A percentile compares a stretch with the other conserved stretches of the same genome.
Evolutionary conservation across 2,113 vertebrate species (phyloP).

Genomic region (Spermophilus dauricus): DNA sequence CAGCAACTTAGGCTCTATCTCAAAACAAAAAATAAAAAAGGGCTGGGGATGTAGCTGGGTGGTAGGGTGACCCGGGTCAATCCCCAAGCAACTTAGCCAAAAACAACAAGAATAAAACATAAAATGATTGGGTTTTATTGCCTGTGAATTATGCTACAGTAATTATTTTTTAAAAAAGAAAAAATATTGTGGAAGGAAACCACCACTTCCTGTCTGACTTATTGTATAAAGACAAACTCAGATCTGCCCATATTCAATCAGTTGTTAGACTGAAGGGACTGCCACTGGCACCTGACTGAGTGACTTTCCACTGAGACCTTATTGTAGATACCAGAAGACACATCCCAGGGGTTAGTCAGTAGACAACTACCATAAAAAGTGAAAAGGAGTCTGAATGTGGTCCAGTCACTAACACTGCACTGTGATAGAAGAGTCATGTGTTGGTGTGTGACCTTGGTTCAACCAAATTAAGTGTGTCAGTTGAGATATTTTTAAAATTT

Average conservation of each 20-base stretch:
- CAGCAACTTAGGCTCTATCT: too few relatives aligned
- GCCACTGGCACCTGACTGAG: background rate
- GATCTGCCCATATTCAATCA: background rate
- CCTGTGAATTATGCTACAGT: background rate
- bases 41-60: background rate
- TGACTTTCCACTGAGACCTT: background rate
- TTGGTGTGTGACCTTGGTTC: constrained; percentile 18
- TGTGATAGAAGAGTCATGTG: background rate
- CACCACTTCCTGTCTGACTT: background rate
- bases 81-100: background rate
- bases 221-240: constrained; percentile 37
- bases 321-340: background rate
- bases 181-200: constrained; percentile 38
- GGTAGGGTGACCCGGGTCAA: background rate
- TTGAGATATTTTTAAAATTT: background rate
- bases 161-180: background rate
- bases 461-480: background rate
- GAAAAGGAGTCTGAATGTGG: background rate
- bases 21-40: too few relatives aligned
- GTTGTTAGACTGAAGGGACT: background rate
- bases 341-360: background rate
- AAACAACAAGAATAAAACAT: background rate
- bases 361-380: background rate
- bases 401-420: background rate
- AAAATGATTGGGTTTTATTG: constrained; percentile 9